Conservation (phyloP, 2,888 invertebrate species). For the Spisula subtruncata region DNA sequence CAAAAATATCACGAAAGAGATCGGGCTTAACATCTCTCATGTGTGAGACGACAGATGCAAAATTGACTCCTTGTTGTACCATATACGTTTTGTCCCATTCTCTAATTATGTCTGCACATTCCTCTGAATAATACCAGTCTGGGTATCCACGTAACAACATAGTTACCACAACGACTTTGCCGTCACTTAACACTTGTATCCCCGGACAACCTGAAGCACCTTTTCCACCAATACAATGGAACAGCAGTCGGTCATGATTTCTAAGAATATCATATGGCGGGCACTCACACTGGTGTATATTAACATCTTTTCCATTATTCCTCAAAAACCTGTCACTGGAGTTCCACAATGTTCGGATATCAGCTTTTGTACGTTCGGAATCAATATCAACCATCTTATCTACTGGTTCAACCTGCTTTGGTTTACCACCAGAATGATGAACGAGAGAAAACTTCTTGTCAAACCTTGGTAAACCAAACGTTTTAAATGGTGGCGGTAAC, state of each 20-base stretch:
- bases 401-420: slow-evolving; percentile 1
- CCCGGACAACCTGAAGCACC: slow-evolving; percentile 33
- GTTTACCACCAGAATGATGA: not conserved
- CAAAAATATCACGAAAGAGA: slow-evolving; percentile 7
- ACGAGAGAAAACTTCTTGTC: slow-evolving; percentile 7
- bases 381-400: slow-evolving; percentile 20
- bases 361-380: not conserved
- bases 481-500: not conserved
- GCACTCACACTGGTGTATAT: not conserved
- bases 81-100: slow-evolving; percentile 11
- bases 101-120: not conserved
- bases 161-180: slow-evolving; percentile 9
- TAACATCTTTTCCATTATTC: not conserved
- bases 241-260: not conserved
- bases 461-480: slow-evolving; percentile 6
- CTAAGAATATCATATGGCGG: not conserved
- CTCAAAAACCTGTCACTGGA: not conserved
- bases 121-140: slow-evolving; percentile 17
- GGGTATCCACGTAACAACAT: slow-evolving; percentile 32
- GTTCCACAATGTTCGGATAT: not conserved
- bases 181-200: not conserved
- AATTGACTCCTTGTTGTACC: slow-evolving; percentile 21
- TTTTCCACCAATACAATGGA: slow-evolving; percentile 16
- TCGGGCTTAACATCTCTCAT: not conserved
- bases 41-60: not conserved